Base-by-base conservation (phyloP, 2,797 vertebrate genomes). In the Protonibea diacanthus region DNA sequence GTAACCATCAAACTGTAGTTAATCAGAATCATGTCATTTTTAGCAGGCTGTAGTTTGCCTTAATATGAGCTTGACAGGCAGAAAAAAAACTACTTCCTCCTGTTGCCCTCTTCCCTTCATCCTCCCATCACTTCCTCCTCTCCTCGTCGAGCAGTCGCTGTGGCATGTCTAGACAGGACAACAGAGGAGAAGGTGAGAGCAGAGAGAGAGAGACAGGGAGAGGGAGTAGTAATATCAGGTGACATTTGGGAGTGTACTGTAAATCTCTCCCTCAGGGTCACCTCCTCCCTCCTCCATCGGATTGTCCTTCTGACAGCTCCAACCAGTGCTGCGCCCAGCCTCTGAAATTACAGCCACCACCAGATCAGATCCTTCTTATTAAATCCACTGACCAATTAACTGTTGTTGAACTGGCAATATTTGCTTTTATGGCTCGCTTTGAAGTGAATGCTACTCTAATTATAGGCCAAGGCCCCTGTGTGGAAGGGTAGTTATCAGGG, bases 211-310 rank as follows among this genome's bases (percentile, higher is more conserved):
- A 81, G 64, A 56, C 15, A 42, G 51, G 55, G 51, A 48, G 72
- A 71, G 72, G 48, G 74, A 66, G 71, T 49, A 45, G 74, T 78
- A 64, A 88, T 84, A 90, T 91, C 87, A 63, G 79, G 79, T 91
- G 83, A 86, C 78, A 58, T 77, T 82, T 78, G 77, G 78, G 84
- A 89, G 80, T 75, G 3, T 83, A 88, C 89, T 84, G 81, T 88
- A 89, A 91, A 91, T 90, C 84, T 86, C 83, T 82, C 84, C 87
- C 89, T 58, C 84, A 65, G 89, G 89, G 81, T 86, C 83, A 69
- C 73, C 86, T 72, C 84, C 81, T 71, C 86, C 74, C 68, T 48
- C 65, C 53, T 71, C 60, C 82, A 55, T 83, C 40, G 8, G 77
- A 88, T 86, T 88, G 86, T 86, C 86, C 80, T 29, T 69, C 51